Percentiles rank a stretch among this genome's conserved stretches.
Conservation (phyloP, 2,888 invertebrate species). For the Andrena bucephala region DNA sequence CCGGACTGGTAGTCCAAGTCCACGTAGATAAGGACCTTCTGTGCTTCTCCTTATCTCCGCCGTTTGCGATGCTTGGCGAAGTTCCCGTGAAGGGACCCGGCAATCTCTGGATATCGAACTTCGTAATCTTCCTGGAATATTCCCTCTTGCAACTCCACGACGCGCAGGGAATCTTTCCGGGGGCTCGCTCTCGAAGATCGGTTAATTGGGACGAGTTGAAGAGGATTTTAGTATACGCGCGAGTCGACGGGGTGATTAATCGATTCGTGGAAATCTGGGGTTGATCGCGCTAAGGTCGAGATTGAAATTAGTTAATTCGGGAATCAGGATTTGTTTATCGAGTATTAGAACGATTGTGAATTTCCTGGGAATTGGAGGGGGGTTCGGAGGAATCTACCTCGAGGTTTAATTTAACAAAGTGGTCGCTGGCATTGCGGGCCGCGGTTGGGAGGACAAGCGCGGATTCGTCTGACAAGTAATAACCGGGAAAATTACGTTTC, state of each 20-base stretch:
- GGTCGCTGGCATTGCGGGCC: not conserved
- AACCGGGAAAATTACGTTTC: constrained; percentile 35
- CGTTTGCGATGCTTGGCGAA: constrained; percentile 1
- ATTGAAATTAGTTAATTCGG: too few species aligned
- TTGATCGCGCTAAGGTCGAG: too few species aligned
- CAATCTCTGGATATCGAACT: constrained; percentile 17
- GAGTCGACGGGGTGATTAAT: too few species aligned
- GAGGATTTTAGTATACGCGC: too few species aligned
- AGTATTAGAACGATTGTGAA: too few species aligned
- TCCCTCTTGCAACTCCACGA: not conserved
- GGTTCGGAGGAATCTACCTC: not conserved
- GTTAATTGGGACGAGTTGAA: too few species aligned
- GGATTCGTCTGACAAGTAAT: not conserved
- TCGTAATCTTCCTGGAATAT: not conserved
- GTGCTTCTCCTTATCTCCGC: constrained; percentile 42
- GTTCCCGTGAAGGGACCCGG: constrained; percentile 21
- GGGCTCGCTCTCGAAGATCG: too few species aligned
- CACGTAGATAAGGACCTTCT: constrained; percentile 71
- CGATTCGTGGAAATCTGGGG: not conserved
- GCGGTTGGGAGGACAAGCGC: not conserved
- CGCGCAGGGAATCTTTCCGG: too few species aligned
- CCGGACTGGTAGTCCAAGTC: constrained; percentile 60
- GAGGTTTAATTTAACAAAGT: not conserved
- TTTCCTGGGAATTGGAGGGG: too few species aligned
- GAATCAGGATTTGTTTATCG: too few species aligned